Evolutionary conservation across 1,140 invertebrate genomes (phyloP).

Genomic region (Euwallacea fornicatus): DNA sequence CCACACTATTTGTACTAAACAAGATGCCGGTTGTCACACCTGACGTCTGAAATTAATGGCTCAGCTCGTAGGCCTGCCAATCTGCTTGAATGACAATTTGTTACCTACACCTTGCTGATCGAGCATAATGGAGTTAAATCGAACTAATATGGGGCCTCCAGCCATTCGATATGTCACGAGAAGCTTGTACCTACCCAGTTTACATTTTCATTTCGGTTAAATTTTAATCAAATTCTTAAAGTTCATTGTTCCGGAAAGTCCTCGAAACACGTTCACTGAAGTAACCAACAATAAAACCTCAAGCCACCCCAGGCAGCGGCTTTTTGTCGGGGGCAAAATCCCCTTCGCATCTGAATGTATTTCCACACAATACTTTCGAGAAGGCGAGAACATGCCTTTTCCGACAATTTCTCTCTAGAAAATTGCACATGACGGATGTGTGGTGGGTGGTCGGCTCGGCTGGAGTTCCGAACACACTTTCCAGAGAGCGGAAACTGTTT

Average conservation of each 20-base stretch:
- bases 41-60: slow-evolving; percentile 19
- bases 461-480: slow-evolving; percentile 3
- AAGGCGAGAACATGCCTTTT: slow-evolving; percentile 12
- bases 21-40: slow-evolving; percentile 20
- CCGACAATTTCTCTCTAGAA: slow-evolving; percentile 1
- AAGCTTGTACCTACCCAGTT: too few species aligned
- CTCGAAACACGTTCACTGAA: too few species aligned
- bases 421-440: slow-evolving; percentile 17
- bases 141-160: not conserved
- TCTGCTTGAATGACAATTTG: slow-evolving; percentile 20
- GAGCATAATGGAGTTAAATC: not conserved
- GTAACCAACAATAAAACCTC: not conserved
- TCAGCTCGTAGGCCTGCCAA: slow-evolving; percentile 5
- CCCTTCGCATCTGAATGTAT: slow-evolving; percentile 2
- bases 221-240: too few species aligned
- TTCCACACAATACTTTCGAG: slow-evolving; percentile 11
- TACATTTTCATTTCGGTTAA: too few species aligned
- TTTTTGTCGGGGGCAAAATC: not conserved
- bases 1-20: slow-evolving; percentile 18
- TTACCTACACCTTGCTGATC: slow-evolving; percentile 25
- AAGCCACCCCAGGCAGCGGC: not conserved
- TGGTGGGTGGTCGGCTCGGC: slow-evolving; percentile 10
- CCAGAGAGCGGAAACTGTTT: slow-evolving; percentile 10
- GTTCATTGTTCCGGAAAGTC: too few species aligned
- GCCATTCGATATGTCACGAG: too few species aligned